Percentiles rank a stretch among this genome's conserved stretches.
Conservation (phyloP, 2,113 vertebrate species). For the Xiphorhynchus elegans region DNA sequence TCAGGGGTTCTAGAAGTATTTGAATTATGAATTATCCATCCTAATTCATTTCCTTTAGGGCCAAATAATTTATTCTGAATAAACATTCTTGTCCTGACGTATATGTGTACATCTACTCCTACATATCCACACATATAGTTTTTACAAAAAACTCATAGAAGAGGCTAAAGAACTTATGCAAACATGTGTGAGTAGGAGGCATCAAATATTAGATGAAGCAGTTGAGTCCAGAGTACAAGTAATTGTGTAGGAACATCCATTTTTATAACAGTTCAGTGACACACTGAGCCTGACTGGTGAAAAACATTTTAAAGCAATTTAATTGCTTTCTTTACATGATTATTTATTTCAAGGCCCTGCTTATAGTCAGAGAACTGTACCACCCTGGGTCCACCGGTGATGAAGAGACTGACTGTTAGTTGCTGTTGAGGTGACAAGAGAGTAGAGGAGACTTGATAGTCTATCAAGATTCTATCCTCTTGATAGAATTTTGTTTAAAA, state of each 20-base stretch:
- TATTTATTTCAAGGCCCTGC: background rate
- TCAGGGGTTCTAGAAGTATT: background rate
- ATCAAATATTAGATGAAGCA: background rate
- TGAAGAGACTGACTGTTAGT: background rate
- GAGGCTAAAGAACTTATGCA: conserved; percentile 22
- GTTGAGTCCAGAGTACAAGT: conserved; percentile 38
- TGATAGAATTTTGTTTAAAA: no score
- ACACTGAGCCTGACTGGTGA: conserved; percentile 1
- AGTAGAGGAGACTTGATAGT: background rate
- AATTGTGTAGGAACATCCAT: conserved; percentile 36
- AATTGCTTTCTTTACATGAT: background rate
- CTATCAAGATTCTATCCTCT: no score
- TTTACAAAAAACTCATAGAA: background rate
- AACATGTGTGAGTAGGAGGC: conserved; percentile 6
- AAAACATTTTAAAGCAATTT: conserved; percentile 8
- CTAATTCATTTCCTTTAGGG: background rate
- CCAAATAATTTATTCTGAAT: background rate
- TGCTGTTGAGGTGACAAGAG: background rate
- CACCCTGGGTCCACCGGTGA: background rate
- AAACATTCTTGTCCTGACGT: background rate
- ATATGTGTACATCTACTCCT: conserved; percentile 3
- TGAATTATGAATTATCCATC: background rate
- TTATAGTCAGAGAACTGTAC: background rate
- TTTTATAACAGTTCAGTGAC: conserved; percentile 4
- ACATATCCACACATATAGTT: background rate